A percentile compares a stretch with the other conserved stretches of the same genome.
Evolutionary conservation across 2,113 vertebrate genomes (phyloP).

Genomic region (Poeciliopsis prolifica): DNA sequence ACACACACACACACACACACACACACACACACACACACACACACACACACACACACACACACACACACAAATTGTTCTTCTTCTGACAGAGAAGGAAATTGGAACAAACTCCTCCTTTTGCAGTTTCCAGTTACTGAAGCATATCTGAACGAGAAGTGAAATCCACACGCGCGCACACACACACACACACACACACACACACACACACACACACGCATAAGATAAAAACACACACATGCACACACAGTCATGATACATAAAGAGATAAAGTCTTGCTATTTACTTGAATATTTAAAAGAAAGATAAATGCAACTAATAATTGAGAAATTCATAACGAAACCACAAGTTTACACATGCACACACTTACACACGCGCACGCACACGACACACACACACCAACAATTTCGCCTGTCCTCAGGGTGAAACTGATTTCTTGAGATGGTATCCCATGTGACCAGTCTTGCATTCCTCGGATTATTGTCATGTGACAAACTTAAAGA

Average conservation of each 20-base stretch:
- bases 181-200: constrained; percentile 9
- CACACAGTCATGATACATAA: not conserved
- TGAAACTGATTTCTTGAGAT: constrained; percentile 81
- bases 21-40: constrained; percentile 7
- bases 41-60: constrained; percentile 12
- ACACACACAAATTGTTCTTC: constrained; percentile 1
- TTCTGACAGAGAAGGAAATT: constrained; percentile 49
- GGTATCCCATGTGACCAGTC: constrained; percentile 78
- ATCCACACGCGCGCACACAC: constrained; percentile 37
- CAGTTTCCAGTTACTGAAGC: constrained; percentile 63
- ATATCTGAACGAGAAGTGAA: constrained; percentile 73
- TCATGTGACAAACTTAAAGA: constrained; percentile 86
- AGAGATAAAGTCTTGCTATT: not conserved
- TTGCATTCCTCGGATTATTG: constrained; percentile 83
- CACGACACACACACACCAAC: not conserved
- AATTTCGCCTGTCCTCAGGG: constrained; percentile 3
- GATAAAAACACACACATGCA: constrained; percentile 1
- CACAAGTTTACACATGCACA: not conserved
- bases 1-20: not conserved
- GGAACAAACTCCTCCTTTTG: constrained; percentile 51
- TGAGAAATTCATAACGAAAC: not conserved
- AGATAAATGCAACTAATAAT: not conserved
- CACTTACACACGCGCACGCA: constrained; percentile 19
- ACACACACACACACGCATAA: too few relatives aligned
- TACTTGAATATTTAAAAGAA: not conserved